Percentiles rank a stretch among this genome's conserved stretches.
Conservation (phyloP, 2,113 vertebrate genomes). For the Cygnus atratus region DNA sequence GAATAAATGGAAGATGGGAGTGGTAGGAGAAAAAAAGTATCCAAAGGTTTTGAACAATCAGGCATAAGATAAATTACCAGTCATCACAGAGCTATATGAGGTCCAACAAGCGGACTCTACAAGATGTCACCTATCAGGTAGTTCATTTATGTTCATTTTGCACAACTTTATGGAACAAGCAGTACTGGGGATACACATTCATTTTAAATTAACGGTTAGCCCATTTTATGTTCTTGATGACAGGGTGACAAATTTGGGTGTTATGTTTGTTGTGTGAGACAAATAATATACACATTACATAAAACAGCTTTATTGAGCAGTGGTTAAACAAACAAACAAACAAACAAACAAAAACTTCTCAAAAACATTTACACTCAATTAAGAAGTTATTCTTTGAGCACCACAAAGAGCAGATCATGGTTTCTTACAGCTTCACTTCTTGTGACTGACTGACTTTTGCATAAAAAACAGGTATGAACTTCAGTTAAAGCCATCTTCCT, state of each 20-base stretch:
- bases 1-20: not conserved
- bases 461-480: not conserved
- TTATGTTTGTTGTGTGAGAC: not conserved
- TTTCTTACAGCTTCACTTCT: not conserved
- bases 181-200: not conserved
- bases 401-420: not conserved
- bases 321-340: not conserved
- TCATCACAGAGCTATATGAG: not conserved
- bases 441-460: not conserved
- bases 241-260: not conserved
- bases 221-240: not conserved
- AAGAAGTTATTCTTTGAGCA: not conserved
- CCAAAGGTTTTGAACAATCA: not conserved
- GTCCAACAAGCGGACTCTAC: not conserved
- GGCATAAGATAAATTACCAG: not conserved
- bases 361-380: conserved; percentile 24
- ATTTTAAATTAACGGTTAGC: not conserved
- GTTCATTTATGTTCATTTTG: not conserved
- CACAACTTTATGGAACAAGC: not conserved
- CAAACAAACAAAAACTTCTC: not conserved
- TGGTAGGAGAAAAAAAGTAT: not conserved
- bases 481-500: not conserved
- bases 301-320: conserved; percentile 39
- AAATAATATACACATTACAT: not conserved
- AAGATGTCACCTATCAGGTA: not conserved